Evolutionary conservation across 2,113 vertebrate genomes (phyloP).

Genomic region (Petrocephalus zakoni): DNA sequence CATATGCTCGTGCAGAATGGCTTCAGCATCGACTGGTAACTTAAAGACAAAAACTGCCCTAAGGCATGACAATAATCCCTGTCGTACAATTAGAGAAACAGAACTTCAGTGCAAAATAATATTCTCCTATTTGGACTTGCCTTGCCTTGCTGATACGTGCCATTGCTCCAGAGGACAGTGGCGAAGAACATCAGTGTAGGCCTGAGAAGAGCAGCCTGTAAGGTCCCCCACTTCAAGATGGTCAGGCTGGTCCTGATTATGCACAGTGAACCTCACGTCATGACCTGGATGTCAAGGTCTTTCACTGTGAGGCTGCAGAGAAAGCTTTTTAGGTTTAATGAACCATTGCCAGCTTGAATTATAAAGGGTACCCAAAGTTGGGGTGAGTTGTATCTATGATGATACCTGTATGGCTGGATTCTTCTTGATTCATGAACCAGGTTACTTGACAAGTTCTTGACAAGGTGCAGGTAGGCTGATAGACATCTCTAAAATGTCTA

Average conservation of each 20-base stretch:
- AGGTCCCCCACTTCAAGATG: conserved; percentile 18
- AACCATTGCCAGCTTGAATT: background rate
- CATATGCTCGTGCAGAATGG: background rate
- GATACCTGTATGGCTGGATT: background rate
- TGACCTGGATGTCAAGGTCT: background rate
- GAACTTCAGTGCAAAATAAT: background rate
- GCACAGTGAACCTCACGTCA: background rate
- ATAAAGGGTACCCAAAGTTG: background rate
- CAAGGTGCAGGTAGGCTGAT: background rate
- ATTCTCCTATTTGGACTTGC: background rate
- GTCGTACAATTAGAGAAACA: background rate
- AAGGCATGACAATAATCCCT: background rate
- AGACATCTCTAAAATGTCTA: background rate
- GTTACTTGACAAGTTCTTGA: background rate
- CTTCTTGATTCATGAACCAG: background rate
- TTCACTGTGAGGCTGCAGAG: background rate
- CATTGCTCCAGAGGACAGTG: conserved; percentile 21
- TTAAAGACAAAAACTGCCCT: background rate
- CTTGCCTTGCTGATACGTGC: conserved; percentile 16
- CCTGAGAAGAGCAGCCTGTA: conserved; percentile 19
- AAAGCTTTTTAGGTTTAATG: background rate
- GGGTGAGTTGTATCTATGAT: background rate
- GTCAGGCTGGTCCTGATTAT: conserved; percentile 1
- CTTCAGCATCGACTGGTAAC: background rate
- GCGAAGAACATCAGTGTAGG: conserved; percentile 19